Evolutionary conservation across 2,888 invertebrate genomes (phyloP), one percentile per base, ranked within the genome.

Genomic region (Stictocephala bisonia): DNA sequence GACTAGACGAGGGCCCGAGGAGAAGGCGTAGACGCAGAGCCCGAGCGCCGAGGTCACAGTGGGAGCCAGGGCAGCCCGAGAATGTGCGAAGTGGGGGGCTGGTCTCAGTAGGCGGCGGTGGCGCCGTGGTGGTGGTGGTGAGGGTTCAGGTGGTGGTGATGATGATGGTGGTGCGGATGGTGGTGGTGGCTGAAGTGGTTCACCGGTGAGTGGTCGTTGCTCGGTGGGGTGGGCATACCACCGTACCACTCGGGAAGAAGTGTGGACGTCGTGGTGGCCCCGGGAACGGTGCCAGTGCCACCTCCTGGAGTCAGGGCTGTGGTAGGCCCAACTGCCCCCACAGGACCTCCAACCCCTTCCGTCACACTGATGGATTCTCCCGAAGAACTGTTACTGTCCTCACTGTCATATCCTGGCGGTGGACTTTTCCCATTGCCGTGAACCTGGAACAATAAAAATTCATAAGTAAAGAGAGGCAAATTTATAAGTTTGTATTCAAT

Each of bases 371-470:
- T 89, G 82, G 91, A 91, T 75, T 90, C 91, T 70, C 91, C 92
- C 75, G 88, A 88, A 1, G 92, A 92, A 72, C 93, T 92, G 83
- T 90, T 91, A 76, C 93, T 93, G 83, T 94, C 94, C 83, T 95
- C 95, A 50, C 93, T 94, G 84, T 95, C 96, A 84, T 94, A 94
- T 68, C 89, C 87, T 58, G 89, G 87, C 51, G 92, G 91, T n/a
- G 90, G 90, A 24, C 88, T 88, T 81, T 90, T 90, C 24, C 90
- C 91, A 20, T 88, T 90, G 29, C 92, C 92, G 84, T 92, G 92
- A 78, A 92, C 91, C 88, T 88, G 82, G 6, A 75, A 77, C 26
- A n/a, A n/a, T n/a, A n/a, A n/a, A n/a, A n/a, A n/a, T n/a, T n/a
- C n/a, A n/a, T n/a, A n/a, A n/a, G n/a, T n/a, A n/a, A n/a, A n/a